These are phyloP conservation scores for Ceyx margarethae DNA, from an alignment of 2,113 vertebrate species.

Conservation along the genomic window DNA sequence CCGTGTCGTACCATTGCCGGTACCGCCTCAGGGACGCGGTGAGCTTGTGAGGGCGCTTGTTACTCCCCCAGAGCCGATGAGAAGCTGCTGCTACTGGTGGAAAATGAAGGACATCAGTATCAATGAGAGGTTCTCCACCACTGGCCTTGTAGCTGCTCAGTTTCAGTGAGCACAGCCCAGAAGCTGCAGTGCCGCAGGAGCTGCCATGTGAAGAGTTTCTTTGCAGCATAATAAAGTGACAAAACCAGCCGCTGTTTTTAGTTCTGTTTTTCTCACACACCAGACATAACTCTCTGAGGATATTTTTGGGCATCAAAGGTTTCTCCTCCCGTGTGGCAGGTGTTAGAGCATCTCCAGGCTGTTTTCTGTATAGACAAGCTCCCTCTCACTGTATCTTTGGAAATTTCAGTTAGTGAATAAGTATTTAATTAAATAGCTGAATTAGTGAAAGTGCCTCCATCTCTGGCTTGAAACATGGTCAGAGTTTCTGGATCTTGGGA, in stretches of 20 bases:
- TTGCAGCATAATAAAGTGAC: neutral
- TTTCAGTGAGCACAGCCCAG: neutral
- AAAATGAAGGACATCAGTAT: neutral
- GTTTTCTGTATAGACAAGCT: neutral
- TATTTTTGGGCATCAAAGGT: neutral
- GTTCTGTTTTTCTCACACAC: neutral
- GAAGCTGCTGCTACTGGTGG: neutral
- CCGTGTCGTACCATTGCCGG: accelerated
- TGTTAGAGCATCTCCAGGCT: neutral
- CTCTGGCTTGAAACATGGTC: neutral
- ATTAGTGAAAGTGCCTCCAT: neutral
- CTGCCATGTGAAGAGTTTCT: neutral
- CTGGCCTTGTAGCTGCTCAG: neutral
- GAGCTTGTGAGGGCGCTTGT: accelerated
- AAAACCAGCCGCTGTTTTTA: neutral
- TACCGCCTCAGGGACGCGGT: neutral
- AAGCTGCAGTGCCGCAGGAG: neutral
- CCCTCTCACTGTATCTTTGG: neutral
- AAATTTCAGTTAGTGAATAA: neutral
- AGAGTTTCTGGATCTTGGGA: neutral
- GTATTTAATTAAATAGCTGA: neutral
- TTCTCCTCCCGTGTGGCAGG: neutral
- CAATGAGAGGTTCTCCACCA: neutral
- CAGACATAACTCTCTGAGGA: neutral
- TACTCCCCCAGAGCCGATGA: neutral